These are phyloP conservation scores for Hermaeophaga mercurialis DNA, from an alignment of 2,888 invertebrate genomes.

Conservation along the genomic window DNA sequence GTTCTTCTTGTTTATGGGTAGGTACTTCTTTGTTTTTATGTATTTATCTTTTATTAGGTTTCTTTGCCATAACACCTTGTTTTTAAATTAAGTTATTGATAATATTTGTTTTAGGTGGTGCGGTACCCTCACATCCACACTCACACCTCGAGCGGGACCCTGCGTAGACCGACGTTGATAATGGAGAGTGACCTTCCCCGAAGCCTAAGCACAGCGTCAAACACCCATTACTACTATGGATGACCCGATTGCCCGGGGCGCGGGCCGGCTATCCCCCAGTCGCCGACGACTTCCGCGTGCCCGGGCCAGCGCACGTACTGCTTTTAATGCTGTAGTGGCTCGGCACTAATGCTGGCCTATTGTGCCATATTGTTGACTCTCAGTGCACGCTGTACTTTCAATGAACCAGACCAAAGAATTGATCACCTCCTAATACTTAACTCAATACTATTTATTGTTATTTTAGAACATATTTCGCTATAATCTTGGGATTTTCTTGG, in stretches of 20 bases:
- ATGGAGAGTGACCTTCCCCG: slow-evolving; percentile 63
- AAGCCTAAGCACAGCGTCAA: slow-evolving; percentile 68
- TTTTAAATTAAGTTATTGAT: no score
- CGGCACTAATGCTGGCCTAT: not conserved
- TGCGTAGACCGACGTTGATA: slow-evolving; percentile 56
- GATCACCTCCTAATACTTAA: slow-evolving; percentile 36
- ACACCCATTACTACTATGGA: slow-evolving; percentile 76
- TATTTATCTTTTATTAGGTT: no score
- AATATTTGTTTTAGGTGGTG: slow-evolving; percentile 34
- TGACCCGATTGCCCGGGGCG: slow-evolving; percentile 63
- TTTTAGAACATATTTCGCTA: not conserved
- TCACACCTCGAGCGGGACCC: slow-evolving; percentile 55
- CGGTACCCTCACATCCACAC: slow-evolving; percentile 51
- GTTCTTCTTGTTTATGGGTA: no score
- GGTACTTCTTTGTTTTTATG: no score
- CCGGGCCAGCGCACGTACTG: slow-evolving; percentile 57
- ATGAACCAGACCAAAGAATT: slow-evolving; percentile 51
- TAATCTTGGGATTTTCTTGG: no score
- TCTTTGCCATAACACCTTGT: no score
- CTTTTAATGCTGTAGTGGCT: slow-evolving; percentile 48
- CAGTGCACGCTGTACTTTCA: slow-evolving; percentile 30
- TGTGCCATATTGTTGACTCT: slow-evolving; percentile 13
- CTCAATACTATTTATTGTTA: slow-evolving; percentile 6
- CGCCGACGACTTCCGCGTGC: slow-evolving; percentile 51
- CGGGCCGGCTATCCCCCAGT: slow-evolving; percentile 42